Evolutionary conservation across 2,888 invertebrate species (phyloP), one percentile per base, ranked within the genome.

Genomic region (Morpho achilles): DNA sequence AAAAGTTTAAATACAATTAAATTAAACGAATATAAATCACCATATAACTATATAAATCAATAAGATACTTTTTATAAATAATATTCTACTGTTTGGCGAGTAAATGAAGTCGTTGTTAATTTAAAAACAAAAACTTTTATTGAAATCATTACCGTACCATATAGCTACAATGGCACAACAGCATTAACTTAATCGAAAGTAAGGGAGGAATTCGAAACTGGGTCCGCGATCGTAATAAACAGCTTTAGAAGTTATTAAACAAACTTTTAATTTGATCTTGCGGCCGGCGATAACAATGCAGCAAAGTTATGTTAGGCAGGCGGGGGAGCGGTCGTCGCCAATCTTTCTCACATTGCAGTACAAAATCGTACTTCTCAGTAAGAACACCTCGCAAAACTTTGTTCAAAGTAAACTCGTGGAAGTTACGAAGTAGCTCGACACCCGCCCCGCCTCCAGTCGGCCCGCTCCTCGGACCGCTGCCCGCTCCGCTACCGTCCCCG

Each of bases 361-460:
- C 80, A 81, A 82, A 81, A 76, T 75, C 81, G 82, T 84, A 87
- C 83, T 90, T 87, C 87, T 88, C 84, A 83, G 84, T 86, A 86
- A 84, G 83, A 87, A 84, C 82, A 86, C 81, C 85, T 86, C 80
- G 81, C 77, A 84, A 90, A 89, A 91, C 82, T 90, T 91, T 89
- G 75, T 78, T 72, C 70, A 74, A 90, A 90, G 88, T 89, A 86
- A 90, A 90, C 87, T 88, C 84, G 72, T 72, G 70, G 68, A 77
- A 77, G 71, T 75, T 66, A 72, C 72, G 69, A 71, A 70, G 75
- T 74, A 63, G 71, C 71, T 68, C 72, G 74, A 69, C 73, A 73
- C 70, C 72, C 79, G 79, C 74, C 69, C 69, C 73, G 75, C 74
- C 68, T 64, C 70, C 69, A 68, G 65, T 68, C 74, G 75, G 73